A percentile compares a stretch with the other conserved stretches of the same genome.
phyloP scores from a whole-genome alignment of 2,797 vertebrate species.

The Phalanger gymnotis region DNA sequence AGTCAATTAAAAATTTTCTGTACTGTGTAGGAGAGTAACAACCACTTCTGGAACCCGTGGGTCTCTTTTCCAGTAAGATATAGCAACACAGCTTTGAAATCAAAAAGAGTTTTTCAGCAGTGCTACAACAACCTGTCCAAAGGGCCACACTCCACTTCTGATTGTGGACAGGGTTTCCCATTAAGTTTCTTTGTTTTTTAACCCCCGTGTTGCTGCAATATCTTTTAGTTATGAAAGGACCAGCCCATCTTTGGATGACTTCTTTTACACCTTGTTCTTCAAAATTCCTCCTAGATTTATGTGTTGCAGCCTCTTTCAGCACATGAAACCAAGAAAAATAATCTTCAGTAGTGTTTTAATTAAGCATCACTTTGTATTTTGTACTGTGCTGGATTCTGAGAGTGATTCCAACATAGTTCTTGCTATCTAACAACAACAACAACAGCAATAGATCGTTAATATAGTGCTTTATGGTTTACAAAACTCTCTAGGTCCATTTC shows the following conservation, averaged over 20 bases:
- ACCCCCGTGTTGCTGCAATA: constrained; percentile 39
- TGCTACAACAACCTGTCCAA: constrained; percentile 12
- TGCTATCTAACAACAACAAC: background rate
- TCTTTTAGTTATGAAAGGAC: constrained; percentile 43
- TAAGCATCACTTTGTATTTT: background rate
- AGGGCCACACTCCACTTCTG: constrained; percentile 11
- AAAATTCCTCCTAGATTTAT: background rate
- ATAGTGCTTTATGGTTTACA: background rate
- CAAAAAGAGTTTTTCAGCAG: background rate
- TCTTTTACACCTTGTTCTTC: background rate
- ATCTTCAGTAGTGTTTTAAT: background rate
- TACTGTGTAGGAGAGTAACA: background rate
- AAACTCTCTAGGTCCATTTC: background rate
- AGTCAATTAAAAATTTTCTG: constrained; percentile 20
- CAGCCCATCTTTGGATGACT: background rate
- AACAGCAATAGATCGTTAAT: background rate
- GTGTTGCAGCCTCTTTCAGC: background rate
- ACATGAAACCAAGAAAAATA: background rate
- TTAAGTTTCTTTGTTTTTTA: constrained; percentile 16
- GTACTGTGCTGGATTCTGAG: background rate
- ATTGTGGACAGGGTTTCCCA: constrained; percentile 21
- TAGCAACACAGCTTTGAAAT: background rate
- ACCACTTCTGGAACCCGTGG: background rate
- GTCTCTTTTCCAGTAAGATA: background rate
- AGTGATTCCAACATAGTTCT: background rate